A percentile compares a stretch with the other conserved stretches of the same genome.
phyloP scores from a whole-genome alignment of 2,888 invertebrate species.

The Rapana venosa region DNA sequence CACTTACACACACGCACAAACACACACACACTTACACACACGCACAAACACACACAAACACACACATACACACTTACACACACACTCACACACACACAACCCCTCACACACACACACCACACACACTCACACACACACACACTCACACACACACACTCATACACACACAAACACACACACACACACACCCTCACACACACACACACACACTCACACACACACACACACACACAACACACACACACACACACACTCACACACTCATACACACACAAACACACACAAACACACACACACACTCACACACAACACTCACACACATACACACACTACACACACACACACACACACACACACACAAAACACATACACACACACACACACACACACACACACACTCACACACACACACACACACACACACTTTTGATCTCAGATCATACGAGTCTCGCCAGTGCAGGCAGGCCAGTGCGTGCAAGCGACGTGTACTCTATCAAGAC shows the following conservation, averaged over 20 bases:
- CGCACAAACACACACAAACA: background rate
- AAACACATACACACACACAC: conserved; percentile 1
- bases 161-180: background rate
- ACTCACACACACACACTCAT: background rate
- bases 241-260: background rate
- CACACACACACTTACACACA: conserved; percentile 27
- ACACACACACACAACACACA: background rate
- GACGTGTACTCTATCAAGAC: no score
- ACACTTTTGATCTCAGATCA: background rate
- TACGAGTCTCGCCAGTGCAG: background rate
- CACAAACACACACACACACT: conserved; percentile 1
- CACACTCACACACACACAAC: background rate
- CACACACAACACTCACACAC: background rate
- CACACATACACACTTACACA: background rate
- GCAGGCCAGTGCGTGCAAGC: background rate
- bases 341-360: conserved; percentile 3
- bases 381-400: background rate
- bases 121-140: background rate
- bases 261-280: background rate
- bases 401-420: background rate
- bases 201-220: background rate
- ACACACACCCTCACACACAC: conserved; percentile 6
- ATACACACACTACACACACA: background rate
- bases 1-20: conserved; percentile 1
- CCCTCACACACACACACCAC: conserved; percentile 6